These are phyloP conservation scores for Xenentodon cancila DNA, from an alignment of 2,797 vertebrate genomes.

Conservation along the genomic window DNA sequence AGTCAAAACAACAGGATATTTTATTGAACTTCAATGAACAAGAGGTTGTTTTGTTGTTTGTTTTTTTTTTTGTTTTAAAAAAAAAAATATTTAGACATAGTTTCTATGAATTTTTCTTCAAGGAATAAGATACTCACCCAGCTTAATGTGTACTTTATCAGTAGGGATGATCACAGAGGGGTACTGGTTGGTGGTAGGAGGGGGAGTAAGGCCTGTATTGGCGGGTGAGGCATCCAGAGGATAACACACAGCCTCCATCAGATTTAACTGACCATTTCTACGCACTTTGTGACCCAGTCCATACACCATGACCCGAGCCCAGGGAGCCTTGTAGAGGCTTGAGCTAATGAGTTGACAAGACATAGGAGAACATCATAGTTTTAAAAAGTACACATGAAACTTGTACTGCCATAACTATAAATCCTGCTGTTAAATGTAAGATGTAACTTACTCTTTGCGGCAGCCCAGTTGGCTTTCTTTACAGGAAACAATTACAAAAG, in stretches of 20 bases:
- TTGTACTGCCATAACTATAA: background rate
- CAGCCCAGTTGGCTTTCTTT: conserved; percentile 96
- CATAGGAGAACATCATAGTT: background rate
- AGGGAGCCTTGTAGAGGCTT: conserved; percentile 96
- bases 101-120: background rate
- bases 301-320: conserved; percentile 95
- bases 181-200: conserved; percentile 96
- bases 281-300: conserved; percentile 97
- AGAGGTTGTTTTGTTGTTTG: background rate
- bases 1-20: conserved; percentile 10
- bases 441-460: conserved; percentile 92
- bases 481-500: conserved; percentile 95
- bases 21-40: background rate
- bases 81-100: background rate
- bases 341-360: conserved; percentile 81
- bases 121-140: conserved; percentile 81
- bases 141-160: conserved; percentile 95
- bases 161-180: conserved; percentile 95
- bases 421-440: background rate
- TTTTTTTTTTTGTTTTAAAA: no score
- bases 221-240: conserved; percentile 97
- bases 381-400: background rate
- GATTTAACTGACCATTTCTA: conserved; percentile 94
- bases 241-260: conserved; percentile 94
- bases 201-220: conserved; percentile 96